Percentiles rank a stretch among this genome's conserved stretches.
These are phyloP conservation scores for Cygnus olor DNA, from an alignment of 2,797 vertebrate species.

Conservation along the genomic window DNA sequence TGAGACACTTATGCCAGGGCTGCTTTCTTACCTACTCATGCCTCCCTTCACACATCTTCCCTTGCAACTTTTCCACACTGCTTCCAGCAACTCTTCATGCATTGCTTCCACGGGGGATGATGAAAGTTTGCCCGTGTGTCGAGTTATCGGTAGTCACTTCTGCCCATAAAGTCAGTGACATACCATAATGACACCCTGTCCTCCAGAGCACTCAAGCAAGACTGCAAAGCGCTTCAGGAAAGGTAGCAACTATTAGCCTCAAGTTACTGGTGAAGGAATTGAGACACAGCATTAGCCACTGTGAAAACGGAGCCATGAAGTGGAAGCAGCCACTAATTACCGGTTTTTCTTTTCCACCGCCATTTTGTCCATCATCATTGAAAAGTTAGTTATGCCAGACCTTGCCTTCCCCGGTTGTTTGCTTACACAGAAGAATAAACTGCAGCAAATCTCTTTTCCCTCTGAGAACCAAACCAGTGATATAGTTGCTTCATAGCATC, in stretches of 20 bases:
- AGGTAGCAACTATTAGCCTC: neutral
- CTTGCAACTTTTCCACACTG: neutral
- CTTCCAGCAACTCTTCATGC: neutral
- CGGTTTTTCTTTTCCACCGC: neutral
- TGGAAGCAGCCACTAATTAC: neutral
- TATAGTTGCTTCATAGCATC: neutral
- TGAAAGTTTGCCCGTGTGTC: neutral
- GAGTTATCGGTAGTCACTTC: neutral
- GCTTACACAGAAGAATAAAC: neutral
- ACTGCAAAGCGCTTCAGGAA: slow-evolving; percentile 1
- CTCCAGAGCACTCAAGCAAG: neutral
- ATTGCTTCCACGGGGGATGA: neutral
- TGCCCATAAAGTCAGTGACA: neutral
- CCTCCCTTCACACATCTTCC: neutral
- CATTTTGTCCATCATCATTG: neutral
- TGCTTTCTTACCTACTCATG: neutral
- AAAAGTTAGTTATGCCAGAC: neutral
- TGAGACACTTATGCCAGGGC: neutral
- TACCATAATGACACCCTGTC: neutral
- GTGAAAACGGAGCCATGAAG: neutral
- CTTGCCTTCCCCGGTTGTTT: neutral
- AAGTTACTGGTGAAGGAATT: neutral
- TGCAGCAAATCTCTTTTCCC: neutral
- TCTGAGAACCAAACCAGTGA: neutral
- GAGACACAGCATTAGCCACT: neutral